These are phyloP conservation scores for Enteromius afrohamiltoni DNA, from an alignment of 2,797 vertebrate genomes.

Conservation along the genomic window DNA sequence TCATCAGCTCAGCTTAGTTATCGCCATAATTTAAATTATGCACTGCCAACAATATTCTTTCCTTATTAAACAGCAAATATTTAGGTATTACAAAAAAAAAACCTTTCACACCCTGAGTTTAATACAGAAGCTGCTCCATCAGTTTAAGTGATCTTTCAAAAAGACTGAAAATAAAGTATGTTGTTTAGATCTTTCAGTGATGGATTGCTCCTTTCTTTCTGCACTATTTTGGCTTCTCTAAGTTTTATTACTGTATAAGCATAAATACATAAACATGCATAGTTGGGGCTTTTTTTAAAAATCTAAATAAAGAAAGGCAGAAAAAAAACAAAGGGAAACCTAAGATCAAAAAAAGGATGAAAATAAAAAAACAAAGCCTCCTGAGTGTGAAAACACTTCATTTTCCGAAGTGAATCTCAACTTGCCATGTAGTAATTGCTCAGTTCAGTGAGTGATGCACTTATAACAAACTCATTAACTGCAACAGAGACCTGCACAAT, in stretches of 20 bases:
- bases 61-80: background rate
- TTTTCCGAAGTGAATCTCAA: background rate
- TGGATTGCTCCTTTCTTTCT: slow-evolving; percentile 11
- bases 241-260: background rate
- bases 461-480: slow-evolving; percentile 25
- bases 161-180: background rate
- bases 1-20: background rate
- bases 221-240: background rate
- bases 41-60: slow-evolving; percentile 3
- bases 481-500: background rate
- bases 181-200: background rate
- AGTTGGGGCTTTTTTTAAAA: background rate
- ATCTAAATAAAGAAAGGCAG: background rate
- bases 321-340: background rate
- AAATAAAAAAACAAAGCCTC: background rate
- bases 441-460: slow-evolving; percentile 8
- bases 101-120: background rate
- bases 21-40: background rate
- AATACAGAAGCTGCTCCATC: background rate
- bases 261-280: background rate
- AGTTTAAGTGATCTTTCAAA: background rate
- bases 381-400: background rate
- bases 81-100: background rate
- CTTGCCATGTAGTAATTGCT: slow-evolving; percentile 13
- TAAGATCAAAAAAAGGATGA: background rate